A percentile compares a stretch with the other conserved stretches of the same genome.
These are phyloP conservation scores for Glareola pratincola DNA, from an alignment of 2,113 vertebrate genomes.

Conservation along the genomic window DNA sequence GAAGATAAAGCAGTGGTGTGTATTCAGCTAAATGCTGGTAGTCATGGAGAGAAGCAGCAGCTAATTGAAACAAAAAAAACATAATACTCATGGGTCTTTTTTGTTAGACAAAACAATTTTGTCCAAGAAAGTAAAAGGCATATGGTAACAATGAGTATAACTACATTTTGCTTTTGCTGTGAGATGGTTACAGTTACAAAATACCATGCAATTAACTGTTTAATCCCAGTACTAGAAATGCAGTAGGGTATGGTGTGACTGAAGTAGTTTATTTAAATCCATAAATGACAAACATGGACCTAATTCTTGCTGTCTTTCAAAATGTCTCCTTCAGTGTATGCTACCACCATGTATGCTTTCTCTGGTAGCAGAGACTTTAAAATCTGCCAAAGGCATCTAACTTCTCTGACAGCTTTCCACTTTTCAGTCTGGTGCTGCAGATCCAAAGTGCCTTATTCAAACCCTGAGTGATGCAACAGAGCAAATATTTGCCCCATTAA, in stretches of 20 bases:
- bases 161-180: not conserved
- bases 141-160: not conserved
- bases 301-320: not conserved
- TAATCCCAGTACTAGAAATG: not conserved
- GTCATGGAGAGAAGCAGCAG: conserved; percentile 11
- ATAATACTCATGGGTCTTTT: not conserved
- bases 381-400: not conserved
- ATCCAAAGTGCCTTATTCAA: not conserved
- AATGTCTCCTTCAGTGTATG: not conserved
- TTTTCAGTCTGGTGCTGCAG: not conserved
- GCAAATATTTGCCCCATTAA: conserved; percentile 30
- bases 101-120: not conserved
- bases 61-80: not conserved
- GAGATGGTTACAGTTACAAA: not conserved
- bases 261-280: not conserved
- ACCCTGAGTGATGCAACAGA: not conserved
- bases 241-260: not conserved
- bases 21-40: not conserved
- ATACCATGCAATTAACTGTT: not conserved
- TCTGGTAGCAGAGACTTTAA: not conserved
- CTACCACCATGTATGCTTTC: not conserved
- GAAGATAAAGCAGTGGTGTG: not conserved
- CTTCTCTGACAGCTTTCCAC: not conserved
- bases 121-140: not conserved
- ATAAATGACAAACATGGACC: not conserved